Evolutionary conservation across 2,113 vertebrate genomes (phyloP).

Genomic region (Sorex fumeus): DNA sequence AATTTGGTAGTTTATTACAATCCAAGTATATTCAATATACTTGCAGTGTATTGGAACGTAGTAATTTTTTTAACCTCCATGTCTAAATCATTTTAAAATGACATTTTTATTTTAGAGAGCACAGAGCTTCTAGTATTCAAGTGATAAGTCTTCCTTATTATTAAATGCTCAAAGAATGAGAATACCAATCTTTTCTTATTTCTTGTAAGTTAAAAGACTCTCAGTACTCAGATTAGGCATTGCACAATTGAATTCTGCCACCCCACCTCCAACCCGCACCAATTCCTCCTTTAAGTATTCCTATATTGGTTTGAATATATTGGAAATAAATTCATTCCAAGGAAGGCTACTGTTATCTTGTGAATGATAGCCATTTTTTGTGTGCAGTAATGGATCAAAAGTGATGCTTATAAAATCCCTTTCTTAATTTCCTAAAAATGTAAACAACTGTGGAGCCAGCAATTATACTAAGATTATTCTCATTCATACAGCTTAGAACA

Average conservation of each 20-base stretch:
- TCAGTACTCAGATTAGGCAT: constrained; percentile 46
- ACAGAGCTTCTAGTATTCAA: constrained; percentile 52
- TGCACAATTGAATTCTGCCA: constrained; percentile 11
- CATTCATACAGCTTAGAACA: neutral
- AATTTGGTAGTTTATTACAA: constrained; percentile 42
- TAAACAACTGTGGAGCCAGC: neutral
- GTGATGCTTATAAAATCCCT: constrained; percentile 20
- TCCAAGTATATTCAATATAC: constrained; percentile 26
- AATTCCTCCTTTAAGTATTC: neutral
- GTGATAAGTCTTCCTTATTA: constrained; percentile 58
- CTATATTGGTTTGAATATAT: constrained; percentile 39
- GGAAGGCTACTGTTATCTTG: constrained; percentile 48
- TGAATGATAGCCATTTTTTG: constrained; percentile 30
- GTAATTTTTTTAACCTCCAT: constrained; percentile 23
- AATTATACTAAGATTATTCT: constrained; percentile 11
- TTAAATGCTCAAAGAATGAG: constrained; percentile 57
- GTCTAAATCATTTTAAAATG: constrained; percentile 64
- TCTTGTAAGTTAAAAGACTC: constrained; percentile 22
- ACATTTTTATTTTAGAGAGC: constrained; percentile 51
- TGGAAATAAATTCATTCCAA: constrained; percentile 62
- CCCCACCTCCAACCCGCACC: fast-evolving
- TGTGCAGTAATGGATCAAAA: constrained; percentile 34
- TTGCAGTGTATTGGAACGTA: neutral
- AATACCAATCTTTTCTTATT: constrained; percentile 58
- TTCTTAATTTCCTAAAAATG: constrained; percentile 47